These are phyloP conservation scores for Ctenomys sociabilis DNA, from an alignment of 2,113 vertebrate species.

Conservation along the genomic window DNA sequence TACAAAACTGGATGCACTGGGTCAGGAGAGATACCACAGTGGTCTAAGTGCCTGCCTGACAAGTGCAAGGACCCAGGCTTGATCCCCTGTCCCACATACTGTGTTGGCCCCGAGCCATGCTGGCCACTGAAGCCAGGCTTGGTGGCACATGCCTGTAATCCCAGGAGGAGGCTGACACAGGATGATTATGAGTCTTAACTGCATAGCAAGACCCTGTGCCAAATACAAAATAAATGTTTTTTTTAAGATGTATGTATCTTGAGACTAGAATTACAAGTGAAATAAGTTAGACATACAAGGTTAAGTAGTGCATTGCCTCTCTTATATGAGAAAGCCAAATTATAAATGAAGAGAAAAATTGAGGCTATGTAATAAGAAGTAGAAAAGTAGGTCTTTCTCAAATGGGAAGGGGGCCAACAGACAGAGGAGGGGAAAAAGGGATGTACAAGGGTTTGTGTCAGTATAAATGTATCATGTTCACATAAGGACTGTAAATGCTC, in stretches of 20 bases:
- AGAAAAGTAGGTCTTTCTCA: background rate
- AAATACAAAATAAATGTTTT: too few relatives aligned
- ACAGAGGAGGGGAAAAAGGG: background rate
- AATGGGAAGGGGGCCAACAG: background rate
- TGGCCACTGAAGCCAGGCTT: too few relatives aligned
- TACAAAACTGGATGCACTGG: background rate
- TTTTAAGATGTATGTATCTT: too few relatives aligned
- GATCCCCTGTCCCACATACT: too few relatives aligned
- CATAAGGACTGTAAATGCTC: background rate
- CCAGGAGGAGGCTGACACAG: too few relatives aligned
- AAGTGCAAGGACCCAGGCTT: too few relatives aligned
- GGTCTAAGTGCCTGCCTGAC: too few relatives aligned
- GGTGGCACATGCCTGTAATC: too few relatives aligned
- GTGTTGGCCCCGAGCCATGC: too few relatives aligned
- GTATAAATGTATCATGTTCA: background rate
- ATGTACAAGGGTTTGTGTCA: background rate
- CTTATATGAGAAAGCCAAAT: background rate
- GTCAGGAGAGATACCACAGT: too few relatives aligned
- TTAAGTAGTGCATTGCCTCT: background rate
- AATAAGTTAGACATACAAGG: background rate
- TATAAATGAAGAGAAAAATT: background rate
- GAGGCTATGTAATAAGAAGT: background rate
- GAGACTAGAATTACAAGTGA: background rate
- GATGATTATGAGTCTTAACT: too few relatives aligned
- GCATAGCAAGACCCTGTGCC: too few relatives aligned